Base-by-base conservation (phyloP, 2,797 vertebrate species). In the Pseudomugil tenellus region DNA sequence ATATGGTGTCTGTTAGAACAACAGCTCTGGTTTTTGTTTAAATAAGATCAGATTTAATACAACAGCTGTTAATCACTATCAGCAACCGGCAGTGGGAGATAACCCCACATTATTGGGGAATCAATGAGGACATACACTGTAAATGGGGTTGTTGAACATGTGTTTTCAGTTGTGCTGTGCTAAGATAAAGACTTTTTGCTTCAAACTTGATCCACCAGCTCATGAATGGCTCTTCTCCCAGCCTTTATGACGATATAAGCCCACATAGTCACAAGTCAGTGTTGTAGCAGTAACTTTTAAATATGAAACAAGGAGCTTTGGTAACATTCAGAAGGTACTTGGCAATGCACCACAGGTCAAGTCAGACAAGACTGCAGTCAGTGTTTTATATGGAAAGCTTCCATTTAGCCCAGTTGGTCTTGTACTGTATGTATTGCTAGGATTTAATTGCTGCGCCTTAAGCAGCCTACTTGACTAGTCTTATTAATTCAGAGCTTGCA, bases 121-220 rank as follows among this genome's bases (percentile, higher is more conserved):
- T 90, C 81, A 84, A 67, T 72, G 56, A 70, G 80, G 80, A 88
- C 91, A 82, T 82, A 80, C 54, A 17, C 37, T 39, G 37, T 17
- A 34, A 21, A 31, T 67, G 19, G 70, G 58, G 41, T 70, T 79
- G 70, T 70, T 67, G 31, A 74, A 74, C 43, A 43, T 64, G 73
- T 62, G 31, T 75, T 68, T 67, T 34, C 65, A 13, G 43, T 49
- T 46, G 60, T 34, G 39, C 55, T 64, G 49, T 7, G 52, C 23
- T 67, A 77, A 58, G 57, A 76, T 71, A 76, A n/a, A 32, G 70
- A 70, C 80, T 67, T 62, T 34, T 70, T 48, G 63, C 51, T 77
- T 66, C 69, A 59, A 43, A 72, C 43, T 34, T 8, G 0, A 59
- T 61, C 61, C 25, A 0, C 19, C 28, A 51, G 28, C 52, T 67